A percentile compares a stretch with the other conserved stretches of the same genome.
These are phyloP conservation scores for Leucopsar rothschildi DNA, from an alignment of 2,113 vertebrate genomes.

Conservation along the genomic window DNA sequence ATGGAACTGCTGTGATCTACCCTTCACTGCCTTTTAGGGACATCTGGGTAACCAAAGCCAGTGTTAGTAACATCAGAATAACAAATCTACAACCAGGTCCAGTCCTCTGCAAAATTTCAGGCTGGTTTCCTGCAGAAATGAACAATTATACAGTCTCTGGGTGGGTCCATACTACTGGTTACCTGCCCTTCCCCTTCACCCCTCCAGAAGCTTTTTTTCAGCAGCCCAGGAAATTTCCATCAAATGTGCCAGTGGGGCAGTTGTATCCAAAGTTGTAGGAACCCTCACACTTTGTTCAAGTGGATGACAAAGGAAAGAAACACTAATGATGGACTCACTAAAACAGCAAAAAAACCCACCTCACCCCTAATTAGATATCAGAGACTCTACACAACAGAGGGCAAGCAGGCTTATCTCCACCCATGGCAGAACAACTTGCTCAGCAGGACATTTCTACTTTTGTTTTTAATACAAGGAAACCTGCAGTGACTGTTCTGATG, in stretches of 20 bases:
- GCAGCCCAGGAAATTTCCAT: background rate
- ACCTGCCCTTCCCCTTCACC: background rate
- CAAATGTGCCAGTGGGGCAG: background rate
- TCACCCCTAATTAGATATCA: background rate
- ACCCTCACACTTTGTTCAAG: background rate
- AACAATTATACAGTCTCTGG: background rate
- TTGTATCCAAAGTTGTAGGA: background rate
- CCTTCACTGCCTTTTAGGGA: background rate
- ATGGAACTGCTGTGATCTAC: background rate
- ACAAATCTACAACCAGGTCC: background rate
- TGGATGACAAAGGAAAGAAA: background rate
- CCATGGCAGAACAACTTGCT: background rate
- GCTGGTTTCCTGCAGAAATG: background rate
- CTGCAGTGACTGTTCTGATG: background rate
- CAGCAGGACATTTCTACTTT: background rate
- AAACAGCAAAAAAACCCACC: background rate
- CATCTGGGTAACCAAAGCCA: background rate
- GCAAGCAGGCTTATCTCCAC: background rate
- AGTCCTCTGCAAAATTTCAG: background rate
- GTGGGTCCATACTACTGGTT: background rate
- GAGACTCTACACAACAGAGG: background rate
- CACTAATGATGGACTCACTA: background rate
- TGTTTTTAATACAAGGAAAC: background rate
- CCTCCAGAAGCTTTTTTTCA: background rate
- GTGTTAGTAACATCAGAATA: background rate